These are phyloP conservation scores for Clitarchus hookeri DNA, from an alignment of 2,888 invertebrate species.

Conservation along the genomic window DNA sequence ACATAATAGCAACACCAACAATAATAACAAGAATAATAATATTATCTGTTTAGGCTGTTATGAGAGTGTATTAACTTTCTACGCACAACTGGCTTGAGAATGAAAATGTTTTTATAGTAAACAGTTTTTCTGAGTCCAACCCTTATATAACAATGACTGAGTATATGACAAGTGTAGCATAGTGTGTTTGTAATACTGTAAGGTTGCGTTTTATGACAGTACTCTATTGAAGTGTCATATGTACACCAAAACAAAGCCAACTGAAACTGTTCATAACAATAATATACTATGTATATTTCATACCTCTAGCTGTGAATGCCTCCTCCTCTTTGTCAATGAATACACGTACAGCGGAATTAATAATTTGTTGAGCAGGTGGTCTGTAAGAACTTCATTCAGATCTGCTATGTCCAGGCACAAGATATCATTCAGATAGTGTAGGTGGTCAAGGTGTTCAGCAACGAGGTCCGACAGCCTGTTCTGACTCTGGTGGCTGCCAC, in stretches of 20 bases:
- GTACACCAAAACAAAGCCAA: background rate
- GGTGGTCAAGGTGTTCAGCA: slow-evolving; percentile 95
- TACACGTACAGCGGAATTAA: slow-evolving; percentile 93
- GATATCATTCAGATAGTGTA: slow-evolving; percentile 97
- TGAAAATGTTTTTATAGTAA: too few species aligned
- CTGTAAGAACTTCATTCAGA: slow-evolving; percentile 90
- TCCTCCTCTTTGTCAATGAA: slow-evolving; percentile 67
- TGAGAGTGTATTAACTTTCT: too few species aligned
- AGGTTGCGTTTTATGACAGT: too few species aligned
- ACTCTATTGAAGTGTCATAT: too few species aligned
- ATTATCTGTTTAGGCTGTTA: too few species aligned
- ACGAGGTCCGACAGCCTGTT: slow-evolving; percentile 91
- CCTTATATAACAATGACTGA: too few species aligned
- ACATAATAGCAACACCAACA: too few species aligned
- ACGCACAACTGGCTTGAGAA: too few species aligned
- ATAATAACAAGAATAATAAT: too few species aligned
- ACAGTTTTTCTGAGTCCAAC: too few species aligned
- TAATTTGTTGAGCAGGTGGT: slow-evolving; percentile 90
- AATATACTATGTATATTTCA: slow-evolving; percentile 22
- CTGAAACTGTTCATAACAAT: slow-evolving; percentile 23
- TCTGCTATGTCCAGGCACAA: slow-evolving; percentile 89
- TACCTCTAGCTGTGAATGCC: slow-evolving; percentile 46
- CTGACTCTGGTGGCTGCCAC: slow-evolving; percentile 83
- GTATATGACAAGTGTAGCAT: too few species aligned
- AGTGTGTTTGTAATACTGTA: too few species aligned